Base-by-base conservation (phyloP, 2,113 vertebrate species). In the Ammospiza nelsoni region DNA sequence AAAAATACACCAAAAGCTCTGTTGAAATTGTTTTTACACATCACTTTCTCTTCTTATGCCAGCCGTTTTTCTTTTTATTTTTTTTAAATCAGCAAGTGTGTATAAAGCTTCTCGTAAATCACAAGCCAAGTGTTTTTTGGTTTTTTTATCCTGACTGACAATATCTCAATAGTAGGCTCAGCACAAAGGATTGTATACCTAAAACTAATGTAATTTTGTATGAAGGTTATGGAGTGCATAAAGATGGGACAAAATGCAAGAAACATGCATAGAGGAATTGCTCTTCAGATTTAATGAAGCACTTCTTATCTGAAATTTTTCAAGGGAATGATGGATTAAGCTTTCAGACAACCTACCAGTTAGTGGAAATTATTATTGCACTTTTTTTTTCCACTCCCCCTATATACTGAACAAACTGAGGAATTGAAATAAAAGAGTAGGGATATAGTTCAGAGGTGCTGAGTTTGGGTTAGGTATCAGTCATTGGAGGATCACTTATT, bases 261-360 rank as follows among this genome's bases (percentile, higher is more conserved):
- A 84, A 69, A 73, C 25, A 6, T 57, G 20, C 41, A 16, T 35
- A 72, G 77, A 84, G 52, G 28, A 91, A 68, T 87, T 89, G 61
- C 51, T 89, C 31, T 84, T 92, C 52, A 82, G 73, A 49, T 84
- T 96, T 92, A 94, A 84, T 97, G 87, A 95, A 78, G 76, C 80
- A 67, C 57, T 92, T 62, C 83, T 61, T 78, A 67, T 23, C 54
- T 81, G 76, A 89, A 93, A 52, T 75, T 94, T 94, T 96, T 72
- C 7, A 9, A 65, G 77, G 68, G 57, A 87, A 65, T 91, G 84
- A 89, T 94, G 68, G 84, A 92, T 96, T 94, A 79, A 94, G 69
- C 77, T 92, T 92, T 96, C 91, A 94, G 61, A 41, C 52, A 84
- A 71, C 24, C 57, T 89, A 67, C 65, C 72, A 91, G 83, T 90